Percentiles rank a stretch among this genome's conserved stretches.
Conservation (phyloP, 2,888 invertebrate species). For the Plebejus argus region DNA sequence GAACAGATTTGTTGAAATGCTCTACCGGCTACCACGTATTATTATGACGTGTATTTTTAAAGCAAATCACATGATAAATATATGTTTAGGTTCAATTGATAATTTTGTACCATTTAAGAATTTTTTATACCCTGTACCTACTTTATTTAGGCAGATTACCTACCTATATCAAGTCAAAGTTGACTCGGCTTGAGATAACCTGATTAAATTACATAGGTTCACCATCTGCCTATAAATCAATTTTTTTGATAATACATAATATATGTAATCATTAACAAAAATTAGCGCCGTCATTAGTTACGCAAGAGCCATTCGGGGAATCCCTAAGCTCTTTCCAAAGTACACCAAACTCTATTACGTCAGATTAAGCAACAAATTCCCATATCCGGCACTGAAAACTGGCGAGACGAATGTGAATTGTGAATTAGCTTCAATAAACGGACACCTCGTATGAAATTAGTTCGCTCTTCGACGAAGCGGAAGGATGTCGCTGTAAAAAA, state of each 20-base stretch:
- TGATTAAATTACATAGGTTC: too few species aligned
- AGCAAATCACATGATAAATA: background rate
- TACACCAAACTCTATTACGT: conserved; percentile 36
- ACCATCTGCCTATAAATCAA: too few species aligned
- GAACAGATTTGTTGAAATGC: background rate
- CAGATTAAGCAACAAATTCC: conserved; percentile 25
- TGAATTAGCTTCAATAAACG: background rate
- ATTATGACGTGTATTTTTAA: background rate
- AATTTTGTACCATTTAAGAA: too few species aligned
- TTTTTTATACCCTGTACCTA: too few species aligned
- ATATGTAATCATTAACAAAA: background rate
- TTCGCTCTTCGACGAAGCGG: background rate
- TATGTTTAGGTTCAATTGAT: too few species aligned
- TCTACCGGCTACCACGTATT: too few species aligned
- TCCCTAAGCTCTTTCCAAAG: conserved; percentile 14
- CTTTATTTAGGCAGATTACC: too few species aligned
- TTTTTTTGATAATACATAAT: too few species aligned
- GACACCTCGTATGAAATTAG: background rate
- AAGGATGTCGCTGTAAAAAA: background rate
- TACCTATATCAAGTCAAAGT: too few species aligned
- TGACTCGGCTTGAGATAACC: too few species aligned
- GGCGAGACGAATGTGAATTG: conserved; percentile 3
- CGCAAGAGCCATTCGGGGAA: background rate
- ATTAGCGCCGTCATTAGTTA: background rate
- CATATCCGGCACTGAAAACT: conserved; percentile 13